Conservation (phyloP, 2,888 invertebrate species). For the Neoascia interrupta region DNA sequence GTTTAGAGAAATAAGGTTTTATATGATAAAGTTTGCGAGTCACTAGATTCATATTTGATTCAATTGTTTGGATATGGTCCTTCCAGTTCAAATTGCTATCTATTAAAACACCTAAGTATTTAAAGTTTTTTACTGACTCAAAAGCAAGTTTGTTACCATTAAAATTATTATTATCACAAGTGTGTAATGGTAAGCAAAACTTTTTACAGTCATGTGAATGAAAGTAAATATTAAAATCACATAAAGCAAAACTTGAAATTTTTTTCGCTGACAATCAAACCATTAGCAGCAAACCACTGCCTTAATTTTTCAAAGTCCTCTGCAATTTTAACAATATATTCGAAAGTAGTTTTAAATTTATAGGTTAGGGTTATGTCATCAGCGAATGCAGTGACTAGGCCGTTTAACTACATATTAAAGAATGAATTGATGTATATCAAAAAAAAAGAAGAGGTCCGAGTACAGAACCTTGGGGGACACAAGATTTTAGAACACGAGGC, state of each 20-base stretch:
- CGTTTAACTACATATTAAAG: neutral
- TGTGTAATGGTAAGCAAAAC: neutral
- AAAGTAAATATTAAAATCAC: neutral
- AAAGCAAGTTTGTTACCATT: neutral
- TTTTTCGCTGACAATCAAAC: conserved; percentile 2
- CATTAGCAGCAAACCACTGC: conserved; percentile 13
- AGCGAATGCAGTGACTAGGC: neutral
- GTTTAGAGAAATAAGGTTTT: neutral
- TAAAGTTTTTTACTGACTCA: neutral
- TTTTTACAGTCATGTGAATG: neutral
- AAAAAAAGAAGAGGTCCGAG: neutral
- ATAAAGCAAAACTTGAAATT: neutral
- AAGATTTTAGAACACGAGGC: neutral
- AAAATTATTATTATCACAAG: neutral
- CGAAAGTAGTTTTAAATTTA: neutral
- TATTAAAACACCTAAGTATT: conserved; percentile 9
- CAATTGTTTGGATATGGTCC: neutral
- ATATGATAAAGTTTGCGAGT: conserved; percentile 2
- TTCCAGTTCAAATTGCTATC: neutral
- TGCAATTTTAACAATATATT: conserved; percentile 3
- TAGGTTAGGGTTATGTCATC: neutral
- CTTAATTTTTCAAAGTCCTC: conserved; percentile 7
- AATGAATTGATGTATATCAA: neutral
- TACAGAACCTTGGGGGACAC: neutral
- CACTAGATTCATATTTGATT: neutral